These are phyloP conservation scores for Scarus forsteni DNA, from an alignment of 2,797 vertebrate genomes.

Conservation along the genomic window DNA sequence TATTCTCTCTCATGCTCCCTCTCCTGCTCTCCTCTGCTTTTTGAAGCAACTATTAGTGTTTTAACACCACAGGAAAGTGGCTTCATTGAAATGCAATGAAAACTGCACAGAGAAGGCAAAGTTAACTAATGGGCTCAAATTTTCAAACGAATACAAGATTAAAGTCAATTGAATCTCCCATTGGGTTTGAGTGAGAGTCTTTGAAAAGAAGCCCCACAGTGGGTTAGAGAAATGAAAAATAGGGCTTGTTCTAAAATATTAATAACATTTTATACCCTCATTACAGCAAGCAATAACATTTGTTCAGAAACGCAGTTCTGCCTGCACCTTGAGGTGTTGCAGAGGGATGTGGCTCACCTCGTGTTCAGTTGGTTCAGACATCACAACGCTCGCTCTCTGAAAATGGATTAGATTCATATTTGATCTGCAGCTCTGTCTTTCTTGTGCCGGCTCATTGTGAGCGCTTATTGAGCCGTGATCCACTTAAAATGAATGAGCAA, in stretches of 20 bases:
- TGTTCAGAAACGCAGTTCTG: conserved; percentile 83
- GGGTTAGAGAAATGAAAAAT: conserved; percentile 88
- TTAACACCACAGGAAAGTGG: conserved; percentile 86
- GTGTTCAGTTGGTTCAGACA: conserved; percentile 18
- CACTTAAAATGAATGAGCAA: conserved; percentile 53
- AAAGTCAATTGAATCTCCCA: conserved; percentile 89
- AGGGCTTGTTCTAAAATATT: conserved; percentile 89
- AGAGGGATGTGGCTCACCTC: conserved; percentile 47
- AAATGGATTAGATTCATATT: conserved; percentile 77
- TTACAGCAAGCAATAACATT: conserved; percentile 87
- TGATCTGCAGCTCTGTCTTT: conserved; percentile 53
- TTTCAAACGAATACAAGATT: conserved; percentile 90
- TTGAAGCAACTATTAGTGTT: conserved; percentile 88
- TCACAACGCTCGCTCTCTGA: conserved; percentile 52
- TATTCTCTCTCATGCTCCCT: conserved; percentile 59
- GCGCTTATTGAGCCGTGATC: conserved; percentile 49
- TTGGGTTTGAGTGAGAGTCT: conserved; percentile 87
- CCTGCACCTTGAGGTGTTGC: conserved; percentile 77
- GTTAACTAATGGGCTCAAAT: conserved; percentile 90
- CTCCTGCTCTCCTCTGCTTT: conserved; percentile 78
- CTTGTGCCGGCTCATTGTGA: conserved; percentile 39
- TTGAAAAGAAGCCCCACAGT: conserved; percentile 88
- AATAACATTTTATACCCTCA: conserved; percentile 89
- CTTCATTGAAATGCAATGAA: conserved; percentile 89
- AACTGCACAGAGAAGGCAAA: conserved; percentile 86